These are phyloP conservation scores for Minunthozetes semirufus DNA, from an alignment of 2,888 invertebrate species.

Conservation along the genomic window DNA sequence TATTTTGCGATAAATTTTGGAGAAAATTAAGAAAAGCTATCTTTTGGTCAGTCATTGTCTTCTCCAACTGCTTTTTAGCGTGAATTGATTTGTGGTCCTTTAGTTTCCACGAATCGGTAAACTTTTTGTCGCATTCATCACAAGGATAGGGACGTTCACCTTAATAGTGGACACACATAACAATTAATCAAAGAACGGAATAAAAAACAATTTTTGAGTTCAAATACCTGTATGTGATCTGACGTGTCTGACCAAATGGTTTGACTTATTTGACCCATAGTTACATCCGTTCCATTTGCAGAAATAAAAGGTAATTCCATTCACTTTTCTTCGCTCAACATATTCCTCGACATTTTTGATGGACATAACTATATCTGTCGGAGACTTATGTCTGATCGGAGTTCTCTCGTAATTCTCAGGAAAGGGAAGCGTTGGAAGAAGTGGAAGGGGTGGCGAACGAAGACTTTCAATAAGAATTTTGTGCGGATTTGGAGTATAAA, in stretches of 20 bases:
- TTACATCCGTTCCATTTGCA: conserved; percentile 18
- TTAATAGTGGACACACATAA: not conserved
- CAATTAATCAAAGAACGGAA: not conserved
- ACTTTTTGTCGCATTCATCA: conserved; percentile 13
- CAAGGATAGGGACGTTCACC: conserved; percentile 11
- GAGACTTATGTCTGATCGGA: not conserved
- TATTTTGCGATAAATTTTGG: not conserved
- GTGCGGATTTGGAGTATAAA: conserved; percentile 6
- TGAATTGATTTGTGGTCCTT: conserved; percentile 26
- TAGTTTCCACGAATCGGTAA: conserved; percentile 26
- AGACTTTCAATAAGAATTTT: not conserved
- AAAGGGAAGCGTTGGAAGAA: not conserved
- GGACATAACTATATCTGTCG: conserved; percentile 13
- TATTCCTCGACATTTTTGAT: conserved; percentile 23
- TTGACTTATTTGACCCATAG: conserved; percentile 6
- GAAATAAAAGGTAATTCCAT: conserved; percentile 24
- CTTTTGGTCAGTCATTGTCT: not conserved
- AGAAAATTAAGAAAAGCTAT: not conserved
- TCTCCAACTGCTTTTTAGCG: not conserved
- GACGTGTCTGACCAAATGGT: conserved; percentile 22
- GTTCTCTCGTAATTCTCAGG: not conserved
- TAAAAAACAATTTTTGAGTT: not conserved
- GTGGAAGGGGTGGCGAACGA: conserved; percentile 2
- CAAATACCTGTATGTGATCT: not conserved
- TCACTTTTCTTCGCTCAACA: conserved; percentile 22